Evolutionary conservation across 2,888 invertebrate genomes (phyloP).

Genomic region (Drosophila meridiana): DNA sequence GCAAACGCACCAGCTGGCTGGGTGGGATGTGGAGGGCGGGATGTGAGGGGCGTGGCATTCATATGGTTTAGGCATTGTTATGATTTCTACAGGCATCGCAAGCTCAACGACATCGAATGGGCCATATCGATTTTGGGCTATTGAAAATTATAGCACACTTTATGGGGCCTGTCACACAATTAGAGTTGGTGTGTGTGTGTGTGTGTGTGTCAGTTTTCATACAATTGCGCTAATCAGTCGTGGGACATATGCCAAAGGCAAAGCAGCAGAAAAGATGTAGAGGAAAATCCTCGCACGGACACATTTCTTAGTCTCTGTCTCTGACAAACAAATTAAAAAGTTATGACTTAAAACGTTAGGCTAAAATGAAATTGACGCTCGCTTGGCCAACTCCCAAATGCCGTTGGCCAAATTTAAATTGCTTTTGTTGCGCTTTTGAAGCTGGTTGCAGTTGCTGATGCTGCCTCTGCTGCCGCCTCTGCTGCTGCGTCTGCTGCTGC

Average conservation of each 20-base stretch:
- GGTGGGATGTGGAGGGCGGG: background rate
- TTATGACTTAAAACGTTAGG: constrained; percentile 71
- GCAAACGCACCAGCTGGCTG: constrained; percentile 14
- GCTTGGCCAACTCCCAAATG: constrained; percentile 59
- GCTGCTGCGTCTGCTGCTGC: constrained; percentile 24
- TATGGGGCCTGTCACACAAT: constrained; percentile 43
- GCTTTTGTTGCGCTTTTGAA: constrained; percentile 79
- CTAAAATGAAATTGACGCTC: constrained; percentile 67
- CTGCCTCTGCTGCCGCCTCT: constrained; percentile 14
- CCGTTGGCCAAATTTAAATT: constrained; percentile 77
- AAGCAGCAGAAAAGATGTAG: background rate
- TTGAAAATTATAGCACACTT: constrained; percentile 64
- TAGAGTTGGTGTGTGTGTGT: constrained; percentile 23
- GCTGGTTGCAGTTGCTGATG: constrained; percentile 53
- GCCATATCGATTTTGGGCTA: constrained; percentile 68
- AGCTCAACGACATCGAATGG: constrained; percentile 39
- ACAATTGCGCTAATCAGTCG: constrained; percentile 73
- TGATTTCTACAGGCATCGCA: constrained; percentile 55
- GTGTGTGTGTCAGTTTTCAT: constrained; percentile 42
- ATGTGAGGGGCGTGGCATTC: background rate
- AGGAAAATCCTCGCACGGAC: constrained; percentile 15
- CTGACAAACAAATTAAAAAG: constrained; percentile 80
- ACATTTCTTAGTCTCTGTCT: constrained; percentile 52
- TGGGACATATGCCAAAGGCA: background rate
- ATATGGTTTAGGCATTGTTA: constrained; percentile 61